Evolutionary conservation across 2,113 vertebrate species (phyloP), one percentile per base, ranked within the genome.

Genomic region (Salvelinus fontinalis): DNA sequence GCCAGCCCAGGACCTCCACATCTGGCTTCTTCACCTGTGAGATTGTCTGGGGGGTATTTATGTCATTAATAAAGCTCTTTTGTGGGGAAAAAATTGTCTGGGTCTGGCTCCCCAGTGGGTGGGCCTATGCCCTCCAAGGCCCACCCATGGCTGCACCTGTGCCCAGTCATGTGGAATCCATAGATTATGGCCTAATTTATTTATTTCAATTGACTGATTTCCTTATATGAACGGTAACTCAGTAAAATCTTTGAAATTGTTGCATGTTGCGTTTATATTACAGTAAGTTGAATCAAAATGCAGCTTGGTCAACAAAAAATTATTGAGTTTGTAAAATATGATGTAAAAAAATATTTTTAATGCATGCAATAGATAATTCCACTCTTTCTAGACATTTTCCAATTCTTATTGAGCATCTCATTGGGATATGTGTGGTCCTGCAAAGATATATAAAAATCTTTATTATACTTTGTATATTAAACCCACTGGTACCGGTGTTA

Each of bases 401-500:
- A 75, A 85, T 89, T 79, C 27, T 48, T 75, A 86, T 71, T 74
- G 84, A 91, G 86, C 81, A 54, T 51, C 84, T 77, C 81, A 81
- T 79, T 86, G 81, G 83, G 72, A 73, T 70, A 75, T 51, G 80
- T 70, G 81, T 71, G 18, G 75, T 67, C 79, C 83, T 81, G 71
- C 14, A 26, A 11, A 22, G 12, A 31, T 73, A 73, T 74, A 49
- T 75, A 51, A 29, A 77, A 44, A 69, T 86, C 72, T 80, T 81
- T 83, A 85, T 82, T 83, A 85, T 82, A 82, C 59, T 82, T 67
- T 86, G 82, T 76, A 85, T 89, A 84, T 85, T 85, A 87, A 89
- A 89, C 80, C 84, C 84, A 92, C 88, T 80, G 89, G 88, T 72
- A 90, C 79, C 83, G 85, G 83, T 84, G 88, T 88, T 77, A 91